These are phyloP conservation scores for Neria commutata DNA, from an alignment of 2,888 invertebrate species.

Conservation along the genomic window DNA sequence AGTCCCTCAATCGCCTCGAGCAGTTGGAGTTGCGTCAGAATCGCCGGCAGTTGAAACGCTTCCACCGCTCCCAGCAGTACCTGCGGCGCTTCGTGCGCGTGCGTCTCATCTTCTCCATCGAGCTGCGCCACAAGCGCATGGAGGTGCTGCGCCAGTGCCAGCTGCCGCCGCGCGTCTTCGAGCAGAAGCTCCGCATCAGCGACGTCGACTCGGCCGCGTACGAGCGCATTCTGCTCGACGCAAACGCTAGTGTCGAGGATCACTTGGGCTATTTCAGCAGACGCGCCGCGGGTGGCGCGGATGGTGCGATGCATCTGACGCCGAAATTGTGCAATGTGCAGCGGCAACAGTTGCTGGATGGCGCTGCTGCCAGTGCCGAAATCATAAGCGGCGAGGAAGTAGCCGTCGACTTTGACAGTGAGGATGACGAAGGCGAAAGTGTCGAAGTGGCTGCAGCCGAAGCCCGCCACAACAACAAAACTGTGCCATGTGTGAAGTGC, in stretches of 20 bases:
- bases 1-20: conserved; percentile 47
- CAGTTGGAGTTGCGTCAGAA: conserved; percentile 57
- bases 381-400: conserved; percentile 14
- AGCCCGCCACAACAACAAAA: conserved; percentile 25
- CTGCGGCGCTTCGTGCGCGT: conserved; percentile 67
- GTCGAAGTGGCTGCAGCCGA: conserved; percentile 9
- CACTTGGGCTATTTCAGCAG: conserved; percentile 58
- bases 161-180: conserved; percentile 52
- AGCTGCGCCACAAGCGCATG: conserved; percentile 65
- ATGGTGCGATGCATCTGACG: conserved; percentile 13
- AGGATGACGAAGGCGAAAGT: conserved; percentile 36
- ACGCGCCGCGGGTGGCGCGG: conserved; percentile 17
- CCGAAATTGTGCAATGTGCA: conserved; percentile 15
- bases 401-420: conserved; percentile 44
- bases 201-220: conserved; percentile 50
- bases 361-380: conserved; percentile 23
- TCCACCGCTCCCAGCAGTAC: conserved; percentile 42
- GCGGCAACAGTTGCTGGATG: conserved; percentile 7
- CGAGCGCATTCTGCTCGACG: conserved; percentile 48
- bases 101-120: conserved; percentile 71
- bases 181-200: conserved; percentile 44
- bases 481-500: conserved; percentile 58
- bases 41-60: conserved; percentile 57
- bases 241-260: conserved; percentile 48
- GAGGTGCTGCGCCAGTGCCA: conserved; percentile 52